These are phyloP conservation scores for Sebastiscus albofasciatus DNA, from an alignment of 2,797 vertebrate species.

Conservation along the genomic window DNA sequence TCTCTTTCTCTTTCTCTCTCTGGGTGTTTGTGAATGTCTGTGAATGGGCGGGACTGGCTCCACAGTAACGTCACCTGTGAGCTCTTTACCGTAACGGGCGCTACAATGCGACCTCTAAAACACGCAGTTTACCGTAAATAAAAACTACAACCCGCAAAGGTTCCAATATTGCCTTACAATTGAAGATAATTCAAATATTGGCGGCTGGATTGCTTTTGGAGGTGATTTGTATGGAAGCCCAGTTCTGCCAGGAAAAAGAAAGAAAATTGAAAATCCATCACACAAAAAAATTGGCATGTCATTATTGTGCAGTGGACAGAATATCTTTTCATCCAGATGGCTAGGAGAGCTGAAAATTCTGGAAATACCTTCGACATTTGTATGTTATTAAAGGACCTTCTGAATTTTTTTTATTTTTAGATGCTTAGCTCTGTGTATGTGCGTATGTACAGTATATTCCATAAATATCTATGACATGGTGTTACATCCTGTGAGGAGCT, in stretches of 20 bases:
- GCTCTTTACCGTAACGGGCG: constrained; percentile 43
- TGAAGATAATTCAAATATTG: background rate
- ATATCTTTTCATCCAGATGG: background rate
- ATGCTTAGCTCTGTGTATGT: background rate
- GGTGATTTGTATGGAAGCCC: background rate
- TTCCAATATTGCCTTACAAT: background rate
- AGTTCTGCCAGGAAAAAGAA: background rate
- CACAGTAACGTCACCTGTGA: constrained; percentile 8
- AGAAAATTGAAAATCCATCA: too few species aligned
- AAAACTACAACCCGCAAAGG: background rate
- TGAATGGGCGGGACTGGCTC: constrained; percentile 40
- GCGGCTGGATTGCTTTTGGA: too few species aligned
- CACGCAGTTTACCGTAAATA: constrained; percentile 6
- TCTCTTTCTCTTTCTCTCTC: background rate
- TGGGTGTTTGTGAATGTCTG: background rate
- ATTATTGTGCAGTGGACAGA: background rate
- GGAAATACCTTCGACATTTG: too few species aligned
- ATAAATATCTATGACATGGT: too few species aligned
- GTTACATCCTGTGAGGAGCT: too few species aligned
- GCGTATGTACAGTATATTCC: too few species aligned
- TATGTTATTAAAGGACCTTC: background rate
- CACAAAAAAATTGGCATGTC: background rate
- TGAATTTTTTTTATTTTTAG: background rate
- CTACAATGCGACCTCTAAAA: background rate
- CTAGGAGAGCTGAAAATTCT: background rate